Base-by-base conservation (phyloP, 30 jellyfish, hydroid and myxozoan species). In the Hydra vulgaris region DNA sequence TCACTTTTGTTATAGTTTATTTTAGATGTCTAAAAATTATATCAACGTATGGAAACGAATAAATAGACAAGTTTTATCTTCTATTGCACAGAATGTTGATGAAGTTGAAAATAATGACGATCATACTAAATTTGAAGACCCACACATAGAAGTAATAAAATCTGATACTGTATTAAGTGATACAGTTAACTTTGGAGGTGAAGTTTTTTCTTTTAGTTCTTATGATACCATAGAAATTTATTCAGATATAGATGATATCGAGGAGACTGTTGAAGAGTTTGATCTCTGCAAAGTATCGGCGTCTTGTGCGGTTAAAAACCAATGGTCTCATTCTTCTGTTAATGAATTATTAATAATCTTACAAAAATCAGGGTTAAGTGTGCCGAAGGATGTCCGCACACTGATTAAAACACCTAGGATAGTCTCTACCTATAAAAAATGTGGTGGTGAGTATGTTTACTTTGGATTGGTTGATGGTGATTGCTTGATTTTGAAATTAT, bases 371-470 rank as follows among this genome's bases (percentile, higher is more conserved):
- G 87, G 87, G 26, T 83, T 66, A 25, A 23, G 24, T 40, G 84
- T 80, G 12, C 87, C 87, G n/a, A 80, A 80, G 67, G 73, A 40
- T 66, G 79, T 83, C 21, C 24, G 87, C 19, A 70, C 85, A 20
- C 84, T 80, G 79, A 82, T 80, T 17, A 25, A 80, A 23, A 40
- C 61, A 40, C 61, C 61, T 40, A 40, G 61, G 61, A 40, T 3
- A 24, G 54, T 70, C 52, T 18, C 61, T 21, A 23, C 73, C 23
- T 19, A 17, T n/a, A 25, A 67, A 56, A 80, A 70, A 71, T 80
- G 87, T 80, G 75, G 87, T 53, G 87, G 87, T 24, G 85, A 80
- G 72, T 80, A 80, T 70, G 84, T 73, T 23, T 80, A 80, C 61
- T 40, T 80, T 54, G 84, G 85, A 68, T 40, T 80, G 72, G 25